phyloP scores from a whole-genome alignment of 2,797 vertebrate genomes.

The Scomberomorus guttatus region DNA sequence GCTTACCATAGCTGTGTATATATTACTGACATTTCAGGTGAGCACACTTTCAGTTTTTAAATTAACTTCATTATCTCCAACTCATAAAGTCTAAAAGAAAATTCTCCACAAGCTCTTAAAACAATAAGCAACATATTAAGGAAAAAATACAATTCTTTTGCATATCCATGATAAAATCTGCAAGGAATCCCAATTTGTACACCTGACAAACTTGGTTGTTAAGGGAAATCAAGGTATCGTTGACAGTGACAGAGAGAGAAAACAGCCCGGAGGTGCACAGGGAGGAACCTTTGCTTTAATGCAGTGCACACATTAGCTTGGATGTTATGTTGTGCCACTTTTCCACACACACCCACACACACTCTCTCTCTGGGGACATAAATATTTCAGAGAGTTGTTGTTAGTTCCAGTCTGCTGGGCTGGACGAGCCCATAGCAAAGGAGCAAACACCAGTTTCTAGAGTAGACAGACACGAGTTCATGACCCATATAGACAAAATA shows the following conservation, averaged over 20 bases:
- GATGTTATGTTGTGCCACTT: slow-evolving; percentile 46
- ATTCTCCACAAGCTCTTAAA: background rate
- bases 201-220: background rate
- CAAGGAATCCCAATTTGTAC: background rate
- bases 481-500: slow-evolving; percentile 50
- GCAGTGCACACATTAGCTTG: slow-evolving; percentile 39
- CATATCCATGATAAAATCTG: background rate
- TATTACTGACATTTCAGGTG: background rate
- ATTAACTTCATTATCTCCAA: background rate
- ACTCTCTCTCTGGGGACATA: slow-evolving; percentile 68
- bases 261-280: slow-evolving; percentile 28
- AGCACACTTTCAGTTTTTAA: background rate
- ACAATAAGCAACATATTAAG: background rate
- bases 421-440: slow-evolving; percentile 47
- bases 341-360: slow-evolving; percentile 20
- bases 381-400: slow-evolving; percentile 83
- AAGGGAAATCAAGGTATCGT: background rate
- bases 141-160: background rate
- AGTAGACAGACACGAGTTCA: slow-evolving; percentile 60
- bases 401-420: slow-evolving; percentile 82
- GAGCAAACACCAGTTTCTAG: slow-evolving; percentile 41
- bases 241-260: slow-evolving; percentile 31
- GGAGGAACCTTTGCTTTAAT: slow-evolving; percentile 52
- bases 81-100: background rate
- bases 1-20: no score